phyloP scores from a whole-genome alignment of 2,113 vertebrate species.

The Ophiodon elongatus region DNA sequence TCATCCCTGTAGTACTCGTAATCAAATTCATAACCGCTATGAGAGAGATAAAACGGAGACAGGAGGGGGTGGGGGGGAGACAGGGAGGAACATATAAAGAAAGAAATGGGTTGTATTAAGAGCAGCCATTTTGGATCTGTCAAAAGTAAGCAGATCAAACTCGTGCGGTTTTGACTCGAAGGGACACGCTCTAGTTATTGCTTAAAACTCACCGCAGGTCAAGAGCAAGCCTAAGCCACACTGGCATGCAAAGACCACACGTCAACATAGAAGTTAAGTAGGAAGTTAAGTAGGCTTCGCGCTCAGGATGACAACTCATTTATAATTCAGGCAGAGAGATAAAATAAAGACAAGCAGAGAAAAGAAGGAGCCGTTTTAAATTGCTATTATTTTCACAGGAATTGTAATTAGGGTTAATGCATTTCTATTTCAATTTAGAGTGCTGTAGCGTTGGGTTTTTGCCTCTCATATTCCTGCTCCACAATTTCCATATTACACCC shows the following conservation, averaged over 20 bases:
- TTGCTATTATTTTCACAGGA: slow-evolving; percentile 44
- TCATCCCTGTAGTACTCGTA: slow-evolving; percentile 99
- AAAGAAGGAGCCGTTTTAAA: slow-evolving; percentile 31
- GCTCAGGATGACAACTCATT: slow-evolving; percentile 47
- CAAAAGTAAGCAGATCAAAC: slow-evolving; percentile 54
- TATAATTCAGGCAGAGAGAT: slow-evolving; percentile 39
- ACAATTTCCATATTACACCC: slow-evolving; percentile 72
- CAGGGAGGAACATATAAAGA: slow-evolving; percentile 12
- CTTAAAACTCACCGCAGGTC: slow-evolving; percentile 48
- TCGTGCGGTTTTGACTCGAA: slow-evolving; percentile 25
- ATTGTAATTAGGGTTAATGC: slow-evolving; percentile 70
- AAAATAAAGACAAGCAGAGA: slow-evolving; percentile 25
- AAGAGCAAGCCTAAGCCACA: slow-evolving; percentile 4
- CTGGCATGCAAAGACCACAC: slow-evolving; percentile 35
- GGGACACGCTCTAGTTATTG: slow-evolving; percentile 42
- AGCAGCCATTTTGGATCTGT: slow-evolving; percentile 56
- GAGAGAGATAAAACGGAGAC: slow-evolving; percentile 36
- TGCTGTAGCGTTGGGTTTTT: slow-evolving; percentile 45
- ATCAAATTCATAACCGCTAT: slow-evolving; percentile 97
- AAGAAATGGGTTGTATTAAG: slow-evolving; percentile 1
- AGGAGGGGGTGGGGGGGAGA: slow-evolving; percentile 51
- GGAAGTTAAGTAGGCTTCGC: slow-evolving; percentile 3
- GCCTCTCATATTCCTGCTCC: slow-evolving; percentile 41
- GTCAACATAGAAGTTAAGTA: slow-evolving; percentile 25
- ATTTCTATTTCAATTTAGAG: slow-evolving; percentile 71